Base-by-base conservation (phyloP, 2,888 invertebrate genomes). In the Xylophagus ater region DNA sequence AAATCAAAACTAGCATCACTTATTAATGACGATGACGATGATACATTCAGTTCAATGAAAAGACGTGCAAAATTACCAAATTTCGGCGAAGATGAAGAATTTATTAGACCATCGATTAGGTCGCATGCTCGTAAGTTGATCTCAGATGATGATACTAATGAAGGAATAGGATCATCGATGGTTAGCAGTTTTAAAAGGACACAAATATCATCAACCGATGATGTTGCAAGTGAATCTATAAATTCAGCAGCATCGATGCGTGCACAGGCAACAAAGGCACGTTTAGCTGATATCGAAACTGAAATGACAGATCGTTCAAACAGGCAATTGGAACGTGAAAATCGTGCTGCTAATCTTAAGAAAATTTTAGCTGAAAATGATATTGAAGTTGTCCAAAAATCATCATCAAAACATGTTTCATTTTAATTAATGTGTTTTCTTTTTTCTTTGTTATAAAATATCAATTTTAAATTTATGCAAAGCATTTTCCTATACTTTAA, bases 261-360 rank as follows among this genome's bases (percentile, higher is more conserved):
- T 34, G 82, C 81, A 1, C 74, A 72, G 50, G 73, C 71, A 19
- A 70, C 77, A 2, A 71, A 78, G 46, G 79, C 79, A 8, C 72
- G 83, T 33, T 65, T 84, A 13, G 71, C 70, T 24, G 82, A 83
- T 52, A 65, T 85, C 29, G 82, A 84, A 53, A 75, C 75, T 34
- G 84, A 85, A 60, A 81, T 83, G 78, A 72, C 76, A 28, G 78
- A 77, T 49, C 62, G 82, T 42, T 74, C 68, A 13, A 80, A 81
- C 53, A 72, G 76, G 52, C 75, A 73, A 51, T 76, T 76, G 1
- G 74, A 74, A 14, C 71, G 83, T 46, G 83, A 84, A 55, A 74
- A 76, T 43, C 73, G 83, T 31, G 74, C 78, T 2, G 80, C 80
- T 1, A 74, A 78, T 37, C 71, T 84, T 20, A 70, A 77, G 37